Evolutionary conservation across 1,140 invertebrate genomes (phyloP).

Genomic region (Nephila pilipes): DNA sequence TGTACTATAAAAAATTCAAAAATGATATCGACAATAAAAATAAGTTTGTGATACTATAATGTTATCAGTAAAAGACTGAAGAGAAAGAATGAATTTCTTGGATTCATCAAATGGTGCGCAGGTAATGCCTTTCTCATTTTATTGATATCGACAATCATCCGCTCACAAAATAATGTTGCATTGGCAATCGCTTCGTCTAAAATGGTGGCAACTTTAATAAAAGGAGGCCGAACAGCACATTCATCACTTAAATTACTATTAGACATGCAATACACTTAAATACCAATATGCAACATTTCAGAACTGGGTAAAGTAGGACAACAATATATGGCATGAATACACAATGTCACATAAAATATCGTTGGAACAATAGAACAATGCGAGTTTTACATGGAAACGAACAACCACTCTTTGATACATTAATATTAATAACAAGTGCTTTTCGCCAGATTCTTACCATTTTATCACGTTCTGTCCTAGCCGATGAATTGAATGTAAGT

Average conservation of each 20-base stretch:
- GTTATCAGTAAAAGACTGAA: not conserved
- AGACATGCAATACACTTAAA: constrained; percentile 74
- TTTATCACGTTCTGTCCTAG: constrained; percentile 57
- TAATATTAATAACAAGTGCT: constrained; percentile 81
- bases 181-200: constrained; percentile 83
- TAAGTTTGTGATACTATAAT: not conserved
- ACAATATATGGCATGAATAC: constrained; percentile 79
- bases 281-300: constrained; percentile 72
- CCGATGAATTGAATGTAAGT: constrained; percentile 70
- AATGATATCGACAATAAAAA: not conserved
- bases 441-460: constrained; percentile 83
- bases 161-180: constrained; percentile 79
- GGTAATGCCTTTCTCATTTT: constrained; percentile 80
- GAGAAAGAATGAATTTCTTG: constrained; percentile 74
- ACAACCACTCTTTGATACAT: constrained; percentile 71
- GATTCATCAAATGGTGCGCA: constrained; percentile 79
- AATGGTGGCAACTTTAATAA: constrained; percentile 83
- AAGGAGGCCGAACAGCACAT: constrained; percentile 83
- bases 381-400: constrained; percentile 77
- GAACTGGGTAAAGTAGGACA: constrained; percentile 68
- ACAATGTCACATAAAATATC: constrained; percentile 77
- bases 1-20: not conserved
- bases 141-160: constrained; percentile 73
- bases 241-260: constrained; percentile 82
- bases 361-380: constrained; percentile 80